Evolutionary conservation across 2,888 invertebrate genomes (phyloP).

Genomic region (Siphlonurus alternatus): DNA sequence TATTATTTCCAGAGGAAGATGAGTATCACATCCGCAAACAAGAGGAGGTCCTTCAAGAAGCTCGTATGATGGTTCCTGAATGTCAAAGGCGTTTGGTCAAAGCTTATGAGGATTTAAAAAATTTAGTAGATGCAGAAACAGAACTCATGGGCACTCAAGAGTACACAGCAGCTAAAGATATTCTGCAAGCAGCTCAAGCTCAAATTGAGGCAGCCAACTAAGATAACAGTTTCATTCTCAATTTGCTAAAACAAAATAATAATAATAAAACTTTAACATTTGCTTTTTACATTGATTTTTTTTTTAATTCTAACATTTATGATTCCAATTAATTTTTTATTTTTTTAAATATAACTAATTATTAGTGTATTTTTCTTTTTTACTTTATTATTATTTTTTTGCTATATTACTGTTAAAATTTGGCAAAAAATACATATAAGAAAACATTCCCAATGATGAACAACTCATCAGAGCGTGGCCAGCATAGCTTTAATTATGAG

Average conservation of each 20-base stretch:
- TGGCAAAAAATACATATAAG: neutral
- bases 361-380: no score
- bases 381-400: no score
- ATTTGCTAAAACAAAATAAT: neutral
- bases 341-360: no score
- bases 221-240: neutral
- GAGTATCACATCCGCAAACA: constrained; percentile 66
- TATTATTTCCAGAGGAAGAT: constrained; percentile 39
- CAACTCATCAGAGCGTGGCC: neutral
- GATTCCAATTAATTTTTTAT: no score
- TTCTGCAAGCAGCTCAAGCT: constrained; percentile 33
- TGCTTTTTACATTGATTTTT: no score
- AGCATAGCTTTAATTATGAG: neutral
- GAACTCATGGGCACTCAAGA: constrained; percentile 61
- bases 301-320: no score
- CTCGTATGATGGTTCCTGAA: constrained; percentile 84
- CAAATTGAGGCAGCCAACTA: neutral
- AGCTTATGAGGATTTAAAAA: constrained; percentile 60
- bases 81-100: constrained; percentile 59
- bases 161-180: constrained; percentile 46
- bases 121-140: constrained; percentile 50
- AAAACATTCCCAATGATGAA: neutral
- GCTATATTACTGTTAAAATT: no score
- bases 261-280: no score
- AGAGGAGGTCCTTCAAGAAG: constrained; percentile 77